Base-by-base conservation (phyloP, 2,797 vertebrate species). In the Orientallactaga sibirica region DNA sequence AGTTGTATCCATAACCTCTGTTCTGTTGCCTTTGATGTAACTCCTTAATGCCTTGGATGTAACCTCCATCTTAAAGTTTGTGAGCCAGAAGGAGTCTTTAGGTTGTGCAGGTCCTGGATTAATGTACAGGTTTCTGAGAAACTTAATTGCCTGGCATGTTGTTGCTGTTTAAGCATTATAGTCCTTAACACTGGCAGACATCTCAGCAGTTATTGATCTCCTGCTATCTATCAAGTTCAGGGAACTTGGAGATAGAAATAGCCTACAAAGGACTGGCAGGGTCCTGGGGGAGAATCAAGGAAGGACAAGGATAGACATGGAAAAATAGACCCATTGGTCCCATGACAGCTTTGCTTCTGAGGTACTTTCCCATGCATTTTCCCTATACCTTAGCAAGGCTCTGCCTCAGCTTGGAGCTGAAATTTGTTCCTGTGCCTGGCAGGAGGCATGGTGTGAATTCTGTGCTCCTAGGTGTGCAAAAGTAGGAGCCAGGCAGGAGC, bases 1-100 rank as follows among this genome's bases (percentile, higher is more conserved):
- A 18, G 43, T 25, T 27, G 24, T 15, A 3, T 1, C 2, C 2
- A 0, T n/a, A 27, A 19, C 58, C 58, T 41, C 4, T 0, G 0
- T 16, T 25, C 6, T 0, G 8, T 15, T 7, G 0, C 64, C 18
- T 74, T 66, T 76, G 43, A 43, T 37, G 33, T 37, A 37, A 37
- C 33, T 37, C 33, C 33, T 37, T 37, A 37, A 37, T 37, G 33
- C 33, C 1, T 0, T 8, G 27, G 64, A 37, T 55, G n/a, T 12
- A 25, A 5, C n/a, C 24, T 58, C 81, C 52, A n/a, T 58, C 41
- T 37, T 0, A 9, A 27, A 71, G 64, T 4, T 16, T 2, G 24
- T 43, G 48, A 84, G 29, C 75, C 9, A 24, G 43, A 74, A 52
- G 43, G 70, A 52, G 37, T 79, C 18, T 12, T 2, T 24, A n/a